phyloP scores from a whole-genome alignment of 2,888 invertebrate species.

The Dorcus parallelipipedus region DNA sequence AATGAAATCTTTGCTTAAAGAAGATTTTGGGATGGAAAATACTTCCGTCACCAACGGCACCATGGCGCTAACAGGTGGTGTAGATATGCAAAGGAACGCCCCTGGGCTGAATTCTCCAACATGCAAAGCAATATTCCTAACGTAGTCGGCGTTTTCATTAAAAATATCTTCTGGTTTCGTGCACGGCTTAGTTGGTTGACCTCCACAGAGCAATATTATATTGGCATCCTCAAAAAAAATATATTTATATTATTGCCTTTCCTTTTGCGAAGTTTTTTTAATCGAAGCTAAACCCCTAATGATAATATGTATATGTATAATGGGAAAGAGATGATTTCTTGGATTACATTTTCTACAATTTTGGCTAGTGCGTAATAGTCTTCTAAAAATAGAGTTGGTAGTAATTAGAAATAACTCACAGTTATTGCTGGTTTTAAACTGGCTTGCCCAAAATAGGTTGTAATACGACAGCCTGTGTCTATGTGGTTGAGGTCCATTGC shows the following conservation, averaged over 20 bases:
- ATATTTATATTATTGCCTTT: no score
- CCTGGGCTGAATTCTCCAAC: constrained; percentile 43
- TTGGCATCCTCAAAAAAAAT: constrained; percentile 34
- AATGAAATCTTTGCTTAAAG: background rate
- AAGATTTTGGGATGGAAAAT: constrained; percentile 7
- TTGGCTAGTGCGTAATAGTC: no score
- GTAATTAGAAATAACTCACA: constrained; percentile 28
- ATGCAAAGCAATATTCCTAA: constrained; percentile 38
- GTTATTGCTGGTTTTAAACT: constrained; percentile 36
- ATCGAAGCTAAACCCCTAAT: no score
- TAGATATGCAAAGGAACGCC: constrained; percentile 40
- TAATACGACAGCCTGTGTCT: constrained; percentile 38
- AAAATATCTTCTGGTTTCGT: constrained; percentile 36
- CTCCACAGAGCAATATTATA: constrained; percentile 42
- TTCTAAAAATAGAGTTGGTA: background rate
- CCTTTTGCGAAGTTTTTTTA: no score
- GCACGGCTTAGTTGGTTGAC: constrained; percentile 30
- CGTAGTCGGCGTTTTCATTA: constrained; percentile 38
- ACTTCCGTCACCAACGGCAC: constrained; percentile 46
- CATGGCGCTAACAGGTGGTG: constrained; percentile 42
- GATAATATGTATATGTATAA: no score
- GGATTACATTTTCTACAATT: no score
- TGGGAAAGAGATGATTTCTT: no score
- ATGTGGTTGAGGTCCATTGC: constrained; percentile 43
- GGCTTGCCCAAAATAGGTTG: constrained; percentile 36